Evolutionary conservation across 1,140 invertebrate genomes (phyloP).

Genomic region (Hetaerina americana): DNA sequence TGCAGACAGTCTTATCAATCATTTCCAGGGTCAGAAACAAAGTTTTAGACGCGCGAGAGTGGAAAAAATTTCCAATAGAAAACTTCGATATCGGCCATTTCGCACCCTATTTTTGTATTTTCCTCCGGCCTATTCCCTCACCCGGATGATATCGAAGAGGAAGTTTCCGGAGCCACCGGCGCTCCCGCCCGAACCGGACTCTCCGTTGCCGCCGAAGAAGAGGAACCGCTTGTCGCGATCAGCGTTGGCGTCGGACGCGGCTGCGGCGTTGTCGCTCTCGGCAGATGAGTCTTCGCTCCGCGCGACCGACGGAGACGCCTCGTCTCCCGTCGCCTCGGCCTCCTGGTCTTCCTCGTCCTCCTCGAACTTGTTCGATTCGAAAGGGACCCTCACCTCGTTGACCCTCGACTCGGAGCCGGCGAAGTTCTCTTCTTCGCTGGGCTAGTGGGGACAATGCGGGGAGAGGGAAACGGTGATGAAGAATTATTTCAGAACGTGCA

Average conservation of each 20-base stretch:
- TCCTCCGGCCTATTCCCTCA: too few relatives aligned
- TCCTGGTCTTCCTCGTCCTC: conserved; percentile 26
- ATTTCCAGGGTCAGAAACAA: too few relatives aligned
- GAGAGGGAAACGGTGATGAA: not conserved
- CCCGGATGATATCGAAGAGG: conserved; percentile 72
- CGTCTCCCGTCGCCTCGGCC: conserved; percentile 25
- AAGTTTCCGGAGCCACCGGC: conserved; percentile 69
- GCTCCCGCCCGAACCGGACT: conserved; percentile 32
- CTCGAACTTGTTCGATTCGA: conserved; percentile 31
- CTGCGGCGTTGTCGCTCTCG: conserved; percentile 35
- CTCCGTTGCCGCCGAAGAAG: conserved; percentile 41
- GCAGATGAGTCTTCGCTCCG: not conserved
- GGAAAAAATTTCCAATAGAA: too few relatives aligned
- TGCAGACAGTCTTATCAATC: too few relatives aligned
- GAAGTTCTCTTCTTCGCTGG: conserved; percentile 22
- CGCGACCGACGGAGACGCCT: conserved; percentile 15
- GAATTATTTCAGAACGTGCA: too few relatives aligned
- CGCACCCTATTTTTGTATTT: too few relatives aligned
- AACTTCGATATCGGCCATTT: too few relatives aligned
- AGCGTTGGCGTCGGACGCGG: conserved; percentile 48
- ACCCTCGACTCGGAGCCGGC: conserved; percentile 43
- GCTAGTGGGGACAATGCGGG: not conserved
- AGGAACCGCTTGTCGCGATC: conserved; percentile 67
- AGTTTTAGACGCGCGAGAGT: too few relatives aligned
- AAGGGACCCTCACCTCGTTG: conserved; percentile 46